Percentiles rank a stretch among this genome's conserved stretches.
Evolutionary conservation across 2,797 vertebrate species (phyloP).

Genomic region (Decapterus maruadsi): DNA sequence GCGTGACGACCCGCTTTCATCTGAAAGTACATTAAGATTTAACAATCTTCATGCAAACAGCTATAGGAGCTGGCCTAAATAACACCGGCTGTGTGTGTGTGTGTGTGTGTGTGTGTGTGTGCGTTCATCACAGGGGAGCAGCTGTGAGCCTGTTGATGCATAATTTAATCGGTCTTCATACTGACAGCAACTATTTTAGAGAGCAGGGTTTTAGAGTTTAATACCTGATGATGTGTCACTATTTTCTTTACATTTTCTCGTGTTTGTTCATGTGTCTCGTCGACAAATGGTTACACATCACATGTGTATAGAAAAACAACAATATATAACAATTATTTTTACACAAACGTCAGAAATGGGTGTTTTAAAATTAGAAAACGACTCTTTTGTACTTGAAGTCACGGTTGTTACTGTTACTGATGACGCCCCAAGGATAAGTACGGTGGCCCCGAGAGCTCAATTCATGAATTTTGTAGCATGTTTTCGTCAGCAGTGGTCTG

Average conservation of each 20-base stretch:
- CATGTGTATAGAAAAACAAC: too few species aligned
- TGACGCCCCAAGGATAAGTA: too few species aligned
- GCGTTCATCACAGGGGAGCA: constrained; percentile 20
- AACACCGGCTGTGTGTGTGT: constrained; percentile 22
- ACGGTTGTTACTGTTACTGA: too few species aligned
- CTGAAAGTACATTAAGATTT: constrained; percentile 51
- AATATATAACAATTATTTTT: too few species aligned
- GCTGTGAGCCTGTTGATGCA: constrained; percentile 31
- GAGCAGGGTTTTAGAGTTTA: neutral
- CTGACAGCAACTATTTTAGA: neutral
- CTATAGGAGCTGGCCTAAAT: constrained; percentile 66
- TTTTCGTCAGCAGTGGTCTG: too few species aligned
- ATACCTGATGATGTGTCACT: neutral
- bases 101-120: neutral
- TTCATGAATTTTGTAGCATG: too few species aligned
- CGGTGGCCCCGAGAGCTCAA: too few species aligned
- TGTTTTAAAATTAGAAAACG: too few species aligned
- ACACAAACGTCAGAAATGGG: too few species aligned
- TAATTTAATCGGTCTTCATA: constrained; percentile 25
- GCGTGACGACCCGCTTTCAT: constrained; percentile 58
- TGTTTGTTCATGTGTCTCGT: neutral
- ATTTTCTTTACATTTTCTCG: too few species aligned
- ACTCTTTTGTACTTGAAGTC: too few species aligned
- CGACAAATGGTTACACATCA: too few species aligned
- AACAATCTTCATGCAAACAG: constrained; percentile 54